Base-by-base conservation (phyloP, 2,113 vertebrate genomes). In the Cynocephalus volans region DNA sequence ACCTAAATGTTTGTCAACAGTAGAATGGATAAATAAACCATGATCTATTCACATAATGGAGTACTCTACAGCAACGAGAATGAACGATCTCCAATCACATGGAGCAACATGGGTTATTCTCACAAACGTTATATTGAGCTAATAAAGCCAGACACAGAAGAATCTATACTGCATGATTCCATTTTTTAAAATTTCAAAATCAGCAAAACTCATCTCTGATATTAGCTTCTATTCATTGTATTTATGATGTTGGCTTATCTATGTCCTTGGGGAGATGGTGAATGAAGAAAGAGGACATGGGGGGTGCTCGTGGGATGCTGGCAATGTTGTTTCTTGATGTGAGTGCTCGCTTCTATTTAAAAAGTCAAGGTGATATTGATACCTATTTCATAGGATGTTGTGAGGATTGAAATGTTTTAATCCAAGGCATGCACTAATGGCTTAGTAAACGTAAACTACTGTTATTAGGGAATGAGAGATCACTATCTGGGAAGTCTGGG, bases 11-110 rank as follows among this genome's bases (percentile, higher is more conserved):
- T 76, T 24, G 0, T 80, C 80, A 24, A 0, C 14, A 1, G 31
- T 12, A 73, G 65, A 33, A 2, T 10, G 87, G 70, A 18, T 45
- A 36, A 60, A 8, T 54, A 4, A 87, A 8, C 14, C 28, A 1
- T 9, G 31, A 15, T n/a, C 4, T 23, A 10, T 26, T 73, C 12
- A 10, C n/a, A 50, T 0, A 12, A 2, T 8, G 45, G 24, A 62
- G n/a, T 45, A 33, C 21, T 21, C 77, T 24, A 3, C 5, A 9
- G 31, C 52, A 6, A 1, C 0, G 50, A 52, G 33, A 26, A 36
- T 13, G 8, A 31, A 56, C 50, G 26, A 3, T 33, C 77, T 56
- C 15, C 8, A 36, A 21, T 1, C 0, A 6, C 19, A 1, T 10
- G 18, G 60, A 54, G 1, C 23, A 13, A 3, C 8, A 2, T 8